Evolutionary conservation across 2,888 invertebrate genomes (phyloP), one percentile per base, ranked within the genome.

Genomic region (Gortyna flavago): DNA sequence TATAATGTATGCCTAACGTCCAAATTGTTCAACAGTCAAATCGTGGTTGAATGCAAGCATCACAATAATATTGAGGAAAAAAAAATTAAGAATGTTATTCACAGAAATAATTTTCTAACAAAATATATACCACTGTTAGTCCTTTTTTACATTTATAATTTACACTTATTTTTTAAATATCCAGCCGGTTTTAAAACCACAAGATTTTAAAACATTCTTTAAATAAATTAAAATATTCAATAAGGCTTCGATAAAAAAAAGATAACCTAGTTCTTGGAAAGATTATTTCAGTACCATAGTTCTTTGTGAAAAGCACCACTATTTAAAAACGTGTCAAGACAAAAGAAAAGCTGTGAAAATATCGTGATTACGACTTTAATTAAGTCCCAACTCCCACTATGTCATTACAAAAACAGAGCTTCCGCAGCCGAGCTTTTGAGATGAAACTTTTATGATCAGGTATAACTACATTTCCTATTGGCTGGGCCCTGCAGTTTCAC

Each of bases 301-400:
- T 48, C 29, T 21, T 32, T 21, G 44, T 67, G 18, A 21, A 57
- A 70, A 44, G n/a, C 9, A 2, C 29, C 69, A 18, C 38, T 18
- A 57, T 57, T 57, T 70, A 44, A 41, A 44, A 57, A 13, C 13
- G 32, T 71, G 32, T 44, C 5, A 44, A 13, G 18, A 44, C 32
- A 32, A 69, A 41, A 32, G n/a, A n/a, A n/a, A 57, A 32, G 13
- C 41, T 44, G 44, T 32, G 32, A 32, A 57, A 71, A 44, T 18
- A 48, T 72, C 35, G 35, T 65, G 18, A 59, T 16, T n/a, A 44
- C 21, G 35, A 21, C 21, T 44, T 74, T 74, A 70, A 70, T 57
- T 70, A 57, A 59, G 32, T 35, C 1, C 9, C 13, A 35, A 9
- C 21, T 71, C 13, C n/a, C 18, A 44, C n/a, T 71, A 32, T 57